These are phyloP conservation scores for Heliconius nattereri DNA, from an alignment of 1,140 invertebrate species.

Conservation along the genomic window DNA sequence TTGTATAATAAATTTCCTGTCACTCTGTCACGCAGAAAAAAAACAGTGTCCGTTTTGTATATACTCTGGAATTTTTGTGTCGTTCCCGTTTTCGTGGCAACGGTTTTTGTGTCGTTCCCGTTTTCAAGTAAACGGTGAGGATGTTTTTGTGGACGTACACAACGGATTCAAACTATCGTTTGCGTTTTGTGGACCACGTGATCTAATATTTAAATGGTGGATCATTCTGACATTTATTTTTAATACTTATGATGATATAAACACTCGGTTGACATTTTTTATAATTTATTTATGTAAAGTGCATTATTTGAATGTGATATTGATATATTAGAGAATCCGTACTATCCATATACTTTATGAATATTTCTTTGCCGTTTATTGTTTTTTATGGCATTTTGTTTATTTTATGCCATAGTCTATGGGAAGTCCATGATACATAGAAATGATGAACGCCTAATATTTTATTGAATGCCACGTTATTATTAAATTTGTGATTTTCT, in stretches of 20 bases:
- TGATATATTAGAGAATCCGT: slow-evolving; percentile 49
- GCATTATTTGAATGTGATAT: slow-evolving; percentile 74
- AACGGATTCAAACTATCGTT: slow-evolving; percentile 63
- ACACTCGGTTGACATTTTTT: slow-evolving; percentile 75
- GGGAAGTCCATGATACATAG: slow-evolving; percentile 47
- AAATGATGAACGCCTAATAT: slow-evolving; percentile 69
- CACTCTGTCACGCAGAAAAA: slow-evolving; percentile 45
- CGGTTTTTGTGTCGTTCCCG: slow-evolving; percentile 62
- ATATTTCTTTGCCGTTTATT: slow-evolving; percentile 53
- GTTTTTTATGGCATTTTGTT: slow-evolving; percentile 56
- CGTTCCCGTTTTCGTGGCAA: slow-evolving; percentile 61
- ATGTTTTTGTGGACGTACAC: slow-evolving; percentile 62
- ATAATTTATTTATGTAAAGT: slow-evolving; percentile 80
- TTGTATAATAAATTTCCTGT: slow-evolving; percentile 27
- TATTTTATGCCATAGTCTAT: slow-evolving; percentile 49
- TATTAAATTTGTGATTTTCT: slow-evolving; percentile 76
- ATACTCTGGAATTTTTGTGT: slow-evolving; percentile 63
- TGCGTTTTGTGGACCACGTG: slow-evolving; percentile 76
- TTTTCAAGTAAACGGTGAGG: slow-evolving; percentile 64
- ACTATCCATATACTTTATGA: slow-evolving; percentile 43
- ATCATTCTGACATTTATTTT: slow-evolving; percentile 77
- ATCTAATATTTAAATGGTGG: slow-evolving; percentile 65
- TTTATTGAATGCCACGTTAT: slow-evolving; percentile 66
- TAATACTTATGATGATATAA: slow-evolving; percentile 65
- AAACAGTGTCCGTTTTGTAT: slow-evolving; percentile 49